Percentiles rank a stretch among this genome's conserved stretches.
Evolutionary conservation across 2,113 vertebrate species (phyloP).

Genomic region (Malurus melanocephalus): DNA sequence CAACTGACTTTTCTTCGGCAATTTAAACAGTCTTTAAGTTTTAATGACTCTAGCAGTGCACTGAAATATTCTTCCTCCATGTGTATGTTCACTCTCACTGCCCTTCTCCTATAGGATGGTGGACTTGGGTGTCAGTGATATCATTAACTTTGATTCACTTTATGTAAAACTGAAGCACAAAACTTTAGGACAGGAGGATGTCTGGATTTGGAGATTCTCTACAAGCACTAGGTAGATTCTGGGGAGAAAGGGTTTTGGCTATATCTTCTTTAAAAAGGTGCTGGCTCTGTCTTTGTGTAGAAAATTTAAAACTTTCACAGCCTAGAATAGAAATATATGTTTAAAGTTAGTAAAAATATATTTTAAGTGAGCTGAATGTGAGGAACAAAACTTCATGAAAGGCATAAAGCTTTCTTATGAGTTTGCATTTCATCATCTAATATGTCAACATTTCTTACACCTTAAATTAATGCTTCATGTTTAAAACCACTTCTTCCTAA

Average conservation of each 20-base stretch:
- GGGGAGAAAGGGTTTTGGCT: background rate
- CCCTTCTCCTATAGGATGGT: background rate
- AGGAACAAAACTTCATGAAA: background rate
- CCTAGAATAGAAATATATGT: rapidly evolving
- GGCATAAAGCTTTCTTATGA: background rate
- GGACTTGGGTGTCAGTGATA: background rate
- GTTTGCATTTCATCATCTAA: background rate
- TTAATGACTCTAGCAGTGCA: background rate
- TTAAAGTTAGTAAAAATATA: background rate
- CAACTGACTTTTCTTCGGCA: background rate
- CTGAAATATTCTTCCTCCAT: background rate
- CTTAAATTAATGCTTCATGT: background rate
- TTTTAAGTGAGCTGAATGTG: background rate
- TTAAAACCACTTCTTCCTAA: background rate
- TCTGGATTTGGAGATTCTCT: background rate
- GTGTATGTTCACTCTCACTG: background rate
- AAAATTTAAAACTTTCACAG: background rate
- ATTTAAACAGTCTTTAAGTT: background rate
- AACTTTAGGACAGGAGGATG: background rate
- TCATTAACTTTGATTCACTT: background rate
- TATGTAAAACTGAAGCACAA: background rate
- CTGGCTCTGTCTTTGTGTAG: background rate
- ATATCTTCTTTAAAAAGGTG: background rate
- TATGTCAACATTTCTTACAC: background rate
- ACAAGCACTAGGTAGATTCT: background rate